These are phyloP conservation scores for Asteroscopus sphinx DNA, from an alignment of 2,888 invertebrate species.

Conservation along the genomic window DNA sequence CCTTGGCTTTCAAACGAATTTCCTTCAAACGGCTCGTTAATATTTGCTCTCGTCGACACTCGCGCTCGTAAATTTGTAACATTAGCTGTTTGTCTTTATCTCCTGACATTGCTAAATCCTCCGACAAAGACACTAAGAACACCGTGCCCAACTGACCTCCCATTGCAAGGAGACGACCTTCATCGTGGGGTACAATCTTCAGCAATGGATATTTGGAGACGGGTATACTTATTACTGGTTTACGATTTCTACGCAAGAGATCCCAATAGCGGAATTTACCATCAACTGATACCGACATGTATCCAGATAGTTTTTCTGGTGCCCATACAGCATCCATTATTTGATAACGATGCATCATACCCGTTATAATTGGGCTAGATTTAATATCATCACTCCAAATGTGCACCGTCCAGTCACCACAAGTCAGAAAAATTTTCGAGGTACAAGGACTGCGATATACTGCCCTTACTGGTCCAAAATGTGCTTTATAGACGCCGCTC, in stretches of 20 bases:
- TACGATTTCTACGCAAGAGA: conserved; percentile 92
- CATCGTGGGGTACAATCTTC: conserved; percentile 91
- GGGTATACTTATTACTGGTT: conserved; percentile 91
- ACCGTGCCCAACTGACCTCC: conserved; percentile 92
- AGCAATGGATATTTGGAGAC: conserved; percentile 87
- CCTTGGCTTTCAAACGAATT: conserved; percentile 89
- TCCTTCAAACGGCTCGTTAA: conserved; percentile 95
- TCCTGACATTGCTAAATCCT: conserved; percentile 90
- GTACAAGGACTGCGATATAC: conserved; percentile 91
- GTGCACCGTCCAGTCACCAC: conserved; percentile 91
- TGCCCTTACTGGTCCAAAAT: conserved; percentile 90
- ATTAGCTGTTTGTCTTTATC: conserved; percentile 92
- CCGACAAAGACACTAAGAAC: conserved; percentile 91
- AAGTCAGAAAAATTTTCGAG: conserved; percentile 91
- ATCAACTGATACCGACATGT: conserved; percentile 79
- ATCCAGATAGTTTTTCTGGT: conserved; percentile 76
- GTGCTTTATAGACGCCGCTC: conserved; percentile 88
- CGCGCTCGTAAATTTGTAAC: conserved; percentile 94
- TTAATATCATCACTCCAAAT: conserved; percentile 92
- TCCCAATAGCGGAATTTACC: conserved; percentile 95
- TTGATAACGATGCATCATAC: conserved; percentile 62
- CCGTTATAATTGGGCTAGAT: conserved; percentile 71
- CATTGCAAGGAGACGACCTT: conserved; percentile 89
- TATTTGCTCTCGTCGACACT: conserved; percentile 95
- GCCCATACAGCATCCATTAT: conserved; percentile 73